Base-by-base conservation (phyloP, 2,888 invertebrate genomes). In the Diloba caeruleocephala region DNA sequence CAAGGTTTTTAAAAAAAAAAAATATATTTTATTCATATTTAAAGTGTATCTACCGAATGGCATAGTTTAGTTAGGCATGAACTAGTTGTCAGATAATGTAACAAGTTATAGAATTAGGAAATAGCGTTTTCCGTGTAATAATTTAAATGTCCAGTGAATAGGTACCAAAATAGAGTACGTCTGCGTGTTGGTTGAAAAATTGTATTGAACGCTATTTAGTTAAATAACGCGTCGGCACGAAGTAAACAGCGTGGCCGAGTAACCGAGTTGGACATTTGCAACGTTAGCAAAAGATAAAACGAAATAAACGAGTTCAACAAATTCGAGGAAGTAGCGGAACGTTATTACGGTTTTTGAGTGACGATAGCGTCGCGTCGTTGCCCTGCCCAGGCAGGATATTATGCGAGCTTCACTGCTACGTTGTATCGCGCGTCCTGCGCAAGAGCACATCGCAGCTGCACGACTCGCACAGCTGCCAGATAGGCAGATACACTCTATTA, bases 321-420 rank as follows among this genome's bases (percentile, higher is more conserved):
- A 65, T 85, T 84, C 81, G 76, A 66, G 73, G 84, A 85, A 87
- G 78, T 79, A 84, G 75, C 84, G 82, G 84, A 65, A 78, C 66
- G 66, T 68, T 68, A 66, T 71, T 81, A 78, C 79, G 72, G 84
- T 81, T 84, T 79, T 70, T 45, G 67, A 60, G 55, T 63, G 71
- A 70, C 73, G 71, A 38, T 33, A 39, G 44, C 51, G 37, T 21
- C 21, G 21, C 21, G 21, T 17, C 17, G 33, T 33, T 33, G 33
- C 44, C 37, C 29, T 31, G 42, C 34, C 12, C 17, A 2, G 31
- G n/a, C 46, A 56, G 43, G 50, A 57, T 53, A 36, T 31, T 36
- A 44, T 43, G 39, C 32, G 21, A 15, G 26, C 6, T 19, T 0
- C 29, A 5, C 15, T 6, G 39, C 37, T 14, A 44, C 26, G 12